Evolutionary conservation across 2,113 vertebrate species (phyloP).

Genomic region (Hylia prasina): DNA sequence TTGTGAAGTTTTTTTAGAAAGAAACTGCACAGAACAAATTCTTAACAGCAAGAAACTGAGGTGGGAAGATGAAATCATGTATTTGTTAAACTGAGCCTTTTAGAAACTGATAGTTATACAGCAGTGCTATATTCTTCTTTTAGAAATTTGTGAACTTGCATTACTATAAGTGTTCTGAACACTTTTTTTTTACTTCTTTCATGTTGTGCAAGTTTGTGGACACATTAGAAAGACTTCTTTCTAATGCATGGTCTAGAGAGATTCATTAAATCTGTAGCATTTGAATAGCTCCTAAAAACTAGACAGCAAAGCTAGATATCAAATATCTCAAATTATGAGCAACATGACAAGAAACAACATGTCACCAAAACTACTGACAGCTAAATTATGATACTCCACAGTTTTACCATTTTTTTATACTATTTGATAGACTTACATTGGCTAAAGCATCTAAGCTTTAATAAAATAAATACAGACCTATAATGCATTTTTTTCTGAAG

Average conservation of each 20-base stretch:
- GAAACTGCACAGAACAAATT: not conserved
- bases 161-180: not conserved
- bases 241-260: not conserved
- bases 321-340: not conserved
- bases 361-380: not conserved
- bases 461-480: not conserved
- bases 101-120: not conserved
- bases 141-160: not conserved
- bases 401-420: not conserved
- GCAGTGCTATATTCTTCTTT: not conserved
- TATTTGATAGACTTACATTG: not conserved
- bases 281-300: constrained; percentile 22
- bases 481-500: not conserved
- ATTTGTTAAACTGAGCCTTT: not conserved
- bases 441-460: not conserved
- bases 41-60: not conserved
- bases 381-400: not conserved
- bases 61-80: not conserved
- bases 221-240: not conserved
- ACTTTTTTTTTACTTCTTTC: not conserved
- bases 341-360: not conserved
- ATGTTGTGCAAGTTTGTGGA: not conserved
- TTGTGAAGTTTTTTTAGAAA: not conserved
- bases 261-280: not conserved
- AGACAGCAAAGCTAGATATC: not conserved